Evolutionary conservation across 2,113 vertebrate genomes (phyloP), one percentile per base, ranked within the genome.

Genomic region (Scophthalmus maximus): DNA sequence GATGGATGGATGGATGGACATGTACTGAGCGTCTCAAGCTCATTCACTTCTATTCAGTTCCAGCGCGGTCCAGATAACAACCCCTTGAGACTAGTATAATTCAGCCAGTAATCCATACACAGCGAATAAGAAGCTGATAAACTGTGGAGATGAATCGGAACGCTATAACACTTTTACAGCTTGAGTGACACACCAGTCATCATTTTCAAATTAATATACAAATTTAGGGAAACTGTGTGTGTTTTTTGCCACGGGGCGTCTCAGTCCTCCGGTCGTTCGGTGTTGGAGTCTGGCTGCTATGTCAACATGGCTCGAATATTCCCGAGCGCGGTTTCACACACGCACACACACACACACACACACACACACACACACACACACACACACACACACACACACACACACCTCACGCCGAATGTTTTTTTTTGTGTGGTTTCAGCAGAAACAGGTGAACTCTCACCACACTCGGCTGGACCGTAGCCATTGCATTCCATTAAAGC

Each of bases 401-500:
- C 36, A 34, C 56, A 10, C 42, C 42, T 70, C 50, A 34, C 5
- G 15, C 1, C 10, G 1, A 11, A 61, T 34, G 47, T 53, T 66
- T 11, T 44, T 53, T 66, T 11, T 44, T 23, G 0, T 57, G 14
- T 23, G 38, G 40, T 44, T 34, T 46, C 49, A 59, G 65, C 55
- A 60, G 30, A 75, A 76, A 55, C n/a, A 66, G 17, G 7, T 42
- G 52, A 80, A 71, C 36, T 59, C 53, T 15, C 0, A 0, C 32
- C 10, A 4, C 49, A 56, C 70, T 64, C 42, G 55, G 55, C 70
- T 73, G 69, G 65, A 56, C 29, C 49, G 1, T 25, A 68, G 40
- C 56, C 53, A 34, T 69, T 61, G 30, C 46, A 17, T 69, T 76
- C 58, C 65, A 76, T 72, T 68, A 77, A 8, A 69, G 44, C 70